Base-by-base conservation (phyloP, 2,113 vertebrate species). In the Chloropsis hardwickii region DNA sequence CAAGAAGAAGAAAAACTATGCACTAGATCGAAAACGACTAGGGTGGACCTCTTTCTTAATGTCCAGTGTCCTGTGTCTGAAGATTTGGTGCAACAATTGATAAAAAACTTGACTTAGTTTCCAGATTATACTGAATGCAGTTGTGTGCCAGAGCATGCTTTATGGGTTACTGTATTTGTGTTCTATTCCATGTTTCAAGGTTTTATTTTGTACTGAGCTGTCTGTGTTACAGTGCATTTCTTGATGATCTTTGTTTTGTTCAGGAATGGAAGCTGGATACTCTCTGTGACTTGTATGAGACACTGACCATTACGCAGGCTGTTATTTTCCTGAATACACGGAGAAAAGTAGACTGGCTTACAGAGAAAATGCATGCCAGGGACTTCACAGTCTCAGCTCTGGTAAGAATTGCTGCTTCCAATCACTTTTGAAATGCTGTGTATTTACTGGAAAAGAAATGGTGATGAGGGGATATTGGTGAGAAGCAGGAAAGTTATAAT, bases 231-330 rank as follows among this genome's bases (percentile, higher is more conserved):
- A 2, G 12, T 28, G 23, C 2, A 2, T 78, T 84, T 81, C 10
- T 35, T 81, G 27, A 14, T 71, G 0, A 8, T 22, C 8, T 62
- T n/a, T 83, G 6, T 88, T 73, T 10, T 56, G 5, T 85, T 35
- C 69, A 99, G 99, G 99, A 99, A 92, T 99, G 99, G 99, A 99
- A 99, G 95, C 95, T 99, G 97, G 99, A 99, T 97, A 99, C 99
- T 12, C 98, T 99, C 48, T 99, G 99, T 91, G 99, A 99, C 97
- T 95, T 99, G 96, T 99, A 99, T 31, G 99, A 99, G 93, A 99
- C 99, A 1, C 96, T 99, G 97, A 99, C 99, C 4, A 99, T 99
- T 98, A 99, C 99, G 21, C 99, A 99, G 97, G 99, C 99, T 71
- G 99, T 99, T 70, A 99, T 99, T 96, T 99, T 99, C 94, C 98